Conservation (phyloP, 2,113 vertebrate species). For the Rhea pennata region DNA sequence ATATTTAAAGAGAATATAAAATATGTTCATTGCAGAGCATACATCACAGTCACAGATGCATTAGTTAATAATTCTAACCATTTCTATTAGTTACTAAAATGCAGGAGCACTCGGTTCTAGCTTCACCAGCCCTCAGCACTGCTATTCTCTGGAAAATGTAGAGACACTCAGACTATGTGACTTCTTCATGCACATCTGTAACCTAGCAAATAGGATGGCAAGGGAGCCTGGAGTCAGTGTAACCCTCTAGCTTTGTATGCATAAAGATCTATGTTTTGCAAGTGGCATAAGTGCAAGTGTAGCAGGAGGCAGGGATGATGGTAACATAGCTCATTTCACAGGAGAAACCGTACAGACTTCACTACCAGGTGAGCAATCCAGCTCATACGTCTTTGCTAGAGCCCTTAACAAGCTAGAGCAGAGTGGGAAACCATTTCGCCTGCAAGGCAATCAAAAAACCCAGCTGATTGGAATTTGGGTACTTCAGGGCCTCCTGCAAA, state of each 20-base stretch:
- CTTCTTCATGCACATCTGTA: not conserved
- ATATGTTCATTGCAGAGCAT: not conserved
- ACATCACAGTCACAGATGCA: not conserved
- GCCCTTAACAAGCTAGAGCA: rapidly evolving
- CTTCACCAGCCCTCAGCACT: not conserved
- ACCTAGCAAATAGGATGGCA: not conserved
- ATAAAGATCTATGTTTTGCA: not conserved
- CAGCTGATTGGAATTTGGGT: not conserved
- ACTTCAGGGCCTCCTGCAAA: not conserved
- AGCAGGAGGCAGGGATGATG: not conserved
- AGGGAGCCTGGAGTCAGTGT: not conserved
- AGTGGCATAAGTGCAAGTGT: not conserved
- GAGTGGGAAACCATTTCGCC: not conserved
- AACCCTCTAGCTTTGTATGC: not conserved
- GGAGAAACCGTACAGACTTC: not conserved
- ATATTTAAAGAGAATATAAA: not conserved
- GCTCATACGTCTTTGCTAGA: not conserved
- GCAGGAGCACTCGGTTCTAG: no score
- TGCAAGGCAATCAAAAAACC: not conserved
- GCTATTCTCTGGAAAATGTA: not conserved
- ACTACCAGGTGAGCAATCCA: not conserved
- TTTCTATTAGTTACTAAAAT: not conserved
- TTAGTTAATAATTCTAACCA: not conserved
- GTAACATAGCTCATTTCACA: not conserved
- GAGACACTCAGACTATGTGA: not conserved